phyloP scores from a whole-genome alignment of 35 echinoderm and acorn worm genomes.

The Amphiura filiformis region DNA sequence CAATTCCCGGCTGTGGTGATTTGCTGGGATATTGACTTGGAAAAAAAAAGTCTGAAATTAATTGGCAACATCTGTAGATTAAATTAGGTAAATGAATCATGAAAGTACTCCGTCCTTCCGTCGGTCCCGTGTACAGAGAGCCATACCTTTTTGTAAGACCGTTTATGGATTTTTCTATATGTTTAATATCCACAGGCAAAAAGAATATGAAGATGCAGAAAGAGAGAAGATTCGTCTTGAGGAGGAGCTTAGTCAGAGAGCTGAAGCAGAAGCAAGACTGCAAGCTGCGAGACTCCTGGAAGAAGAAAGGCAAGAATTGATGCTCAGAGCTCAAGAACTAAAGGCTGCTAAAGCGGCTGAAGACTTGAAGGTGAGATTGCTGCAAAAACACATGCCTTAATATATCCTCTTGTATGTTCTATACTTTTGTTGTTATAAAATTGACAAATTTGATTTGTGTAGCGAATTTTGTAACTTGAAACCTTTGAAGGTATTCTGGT shows the following conservation, averaged over 20 bases:
- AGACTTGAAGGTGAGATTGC: slow-evolving; percentile 53
- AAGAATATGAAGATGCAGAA: slow-evolving; percentile 46
- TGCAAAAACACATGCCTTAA: not conserved
- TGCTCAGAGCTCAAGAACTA: slow-evolving; percentile 9
- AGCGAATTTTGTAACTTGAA: too few relatives aligned
- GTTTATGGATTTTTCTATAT: slow-evolving; percentile 48
- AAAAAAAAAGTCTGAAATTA: too few relatives aligned
- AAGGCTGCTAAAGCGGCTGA: slow-evolving; percentile 46
- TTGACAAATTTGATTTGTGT: too few relatives aligned
- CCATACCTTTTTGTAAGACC: too few relatives aligned
- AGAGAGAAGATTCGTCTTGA: slow-evolving; percentile 33
- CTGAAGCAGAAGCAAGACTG: slow-evolving; percentile 42
- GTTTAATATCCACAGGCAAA: slow-evolving; percentile 42
- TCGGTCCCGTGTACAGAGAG: too few relatives aligned
- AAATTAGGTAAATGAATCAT: too few relatives aligned
- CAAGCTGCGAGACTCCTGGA: slow-evolving; percentile 52
- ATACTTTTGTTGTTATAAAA: not conserved
- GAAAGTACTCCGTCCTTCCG: too few relatives aligned
- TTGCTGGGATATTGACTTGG: too few relatives aligned
- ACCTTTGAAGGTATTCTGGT: too few relatives aligned
- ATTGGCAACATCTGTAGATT: too few relatives aligned
- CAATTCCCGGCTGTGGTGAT: too few relatives aligned
- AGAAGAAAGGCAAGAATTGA: slow-evolving; percentile 36
- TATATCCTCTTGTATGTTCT: not conserved
- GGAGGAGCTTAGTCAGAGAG: slow-evolving; percentile 52